Conservation (phyloP, 2,888 invertebrate species). For the Nephrocerus scutellatus region DNA sequence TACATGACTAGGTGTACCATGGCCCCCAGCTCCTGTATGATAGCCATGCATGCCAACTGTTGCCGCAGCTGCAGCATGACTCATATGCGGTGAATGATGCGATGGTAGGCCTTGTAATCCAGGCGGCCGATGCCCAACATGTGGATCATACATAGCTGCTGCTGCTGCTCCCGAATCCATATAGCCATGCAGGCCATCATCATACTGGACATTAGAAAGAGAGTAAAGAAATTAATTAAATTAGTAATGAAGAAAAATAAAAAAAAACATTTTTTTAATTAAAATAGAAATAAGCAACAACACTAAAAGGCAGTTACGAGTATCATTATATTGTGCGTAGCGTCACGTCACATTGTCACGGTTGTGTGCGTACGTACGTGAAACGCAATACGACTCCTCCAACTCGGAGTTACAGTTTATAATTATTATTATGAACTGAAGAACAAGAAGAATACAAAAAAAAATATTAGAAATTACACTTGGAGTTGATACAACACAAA, state of each 20-base stretch:
- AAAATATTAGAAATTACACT: no score
- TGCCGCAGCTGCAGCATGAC: constrained; percentile 59
- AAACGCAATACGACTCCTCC: no score
- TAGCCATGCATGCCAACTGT: constrained; percentile 56
- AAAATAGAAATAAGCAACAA: not conserved
- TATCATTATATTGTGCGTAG: no score
- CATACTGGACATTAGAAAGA: constrained; percentile 63
- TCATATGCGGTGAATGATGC: constrained; percentile 76
- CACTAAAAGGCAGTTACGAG: no score
- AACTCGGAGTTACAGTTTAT: no score
- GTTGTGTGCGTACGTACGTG: no score
- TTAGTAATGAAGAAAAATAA: constrained; percentile 9
- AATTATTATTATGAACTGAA: no score
- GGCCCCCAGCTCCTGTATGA: constrained; percentile 49
- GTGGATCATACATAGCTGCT: constrained; percentile 67
- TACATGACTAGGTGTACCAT: constrained; percentile 66
- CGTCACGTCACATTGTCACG: no score
- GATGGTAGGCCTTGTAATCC: constrained; percentile 57
- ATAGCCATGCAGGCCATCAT: constrained; percentile 90
- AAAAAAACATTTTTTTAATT: not conserved
- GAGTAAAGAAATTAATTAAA: no score
- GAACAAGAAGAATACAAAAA: no score
- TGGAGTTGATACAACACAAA: no score
- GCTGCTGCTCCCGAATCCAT: constrained; percentile 64
- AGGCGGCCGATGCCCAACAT: constrained; percentile 58